Percentiles rank a stretch among this genome's conserved stretches.
phyloP scores from a whole-genome alignment of 2,888 invertebrate species.

The Ectemnius cavifrons region DNA sequence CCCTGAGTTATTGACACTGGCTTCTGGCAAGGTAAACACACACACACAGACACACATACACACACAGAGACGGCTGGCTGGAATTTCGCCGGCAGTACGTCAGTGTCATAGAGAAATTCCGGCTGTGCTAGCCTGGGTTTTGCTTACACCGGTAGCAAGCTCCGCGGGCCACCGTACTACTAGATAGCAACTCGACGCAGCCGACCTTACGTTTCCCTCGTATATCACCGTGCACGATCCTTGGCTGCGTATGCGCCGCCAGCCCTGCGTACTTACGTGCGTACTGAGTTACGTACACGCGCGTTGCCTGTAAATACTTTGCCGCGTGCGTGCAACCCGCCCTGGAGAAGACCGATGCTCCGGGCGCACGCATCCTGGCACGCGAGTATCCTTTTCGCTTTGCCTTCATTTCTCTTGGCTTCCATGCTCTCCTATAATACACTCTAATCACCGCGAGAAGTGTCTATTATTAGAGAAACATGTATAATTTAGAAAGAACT shows the following conservation, averaged over 20 bases:
- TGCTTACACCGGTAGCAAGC: constrained; percentile 39
- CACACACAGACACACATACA: too few species aligned
- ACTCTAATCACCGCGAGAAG: too few species aligned
- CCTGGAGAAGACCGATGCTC: constrained; percentile 59
- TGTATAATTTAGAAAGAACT: too few species aligned
- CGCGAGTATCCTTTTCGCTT: constrained; percentile 47
- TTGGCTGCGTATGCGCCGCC: constrained; percentile 48
- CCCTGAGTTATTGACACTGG: constrained; percentile 18
- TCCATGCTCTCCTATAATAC: too few species aligned
- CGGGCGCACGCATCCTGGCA: constrained; percentile 49
- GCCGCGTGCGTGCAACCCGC: constrained; percentile 37
- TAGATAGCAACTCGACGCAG: constrained; percentile 31
- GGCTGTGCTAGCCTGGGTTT: constrained; percentile 20
- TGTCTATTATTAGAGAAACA: too few species aligned
- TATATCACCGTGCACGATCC: constrained; percentile 44
- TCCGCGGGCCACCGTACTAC: constrained; percentile 19
- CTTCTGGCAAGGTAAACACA: not conserved
- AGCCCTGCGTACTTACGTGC: constrained; percentile 24
- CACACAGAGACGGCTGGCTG: not conserved
- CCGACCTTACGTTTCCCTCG: constrained; percentile 38
- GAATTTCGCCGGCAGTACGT: constrained; percentile 33
- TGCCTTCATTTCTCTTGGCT: too few species aligned
- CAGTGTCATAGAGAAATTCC: constrained; percentile 44
- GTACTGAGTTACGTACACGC: constrained; percentile 44
- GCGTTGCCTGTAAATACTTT: constrained; percentile 35